phyloP scores from a whole-genome alignment of 1,140 invertebrate genomes.

The Hydropsyche tenuis region DNA sequence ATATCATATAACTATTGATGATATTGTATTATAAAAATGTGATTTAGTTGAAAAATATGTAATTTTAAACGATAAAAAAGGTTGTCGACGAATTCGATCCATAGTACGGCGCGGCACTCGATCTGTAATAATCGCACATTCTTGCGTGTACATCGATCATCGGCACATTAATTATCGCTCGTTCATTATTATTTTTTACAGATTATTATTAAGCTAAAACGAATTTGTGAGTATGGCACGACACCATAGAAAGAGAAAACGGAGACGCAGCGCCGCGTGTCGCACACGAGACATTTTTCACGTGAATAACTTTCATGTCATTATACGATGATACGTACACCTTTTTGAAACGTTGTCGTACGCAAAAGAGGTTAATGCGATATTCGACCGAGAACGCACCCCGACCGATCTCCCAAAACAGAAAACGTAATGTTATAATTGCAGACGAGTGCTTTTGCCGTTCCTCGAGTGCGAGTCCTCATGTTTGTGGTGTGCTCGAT shows the following conservation, averaged over 20 bases:
- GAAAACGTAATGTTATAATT: neutral
- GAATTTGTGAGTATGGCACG: slow-evolving; percentile 23
- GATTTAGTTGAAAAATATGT: too few species aligned
- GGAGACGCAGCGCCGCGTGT: neutral
- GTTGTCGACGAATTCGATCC: neutral
- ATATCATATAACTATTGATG: too few species aligned
- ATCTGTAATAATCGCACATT: slow-evolving; percentile 30
- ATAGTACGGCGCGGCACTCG: neutral
- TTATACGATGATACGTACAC: neutral
- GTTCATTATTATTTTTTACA: slow-evolving; percentile 16
- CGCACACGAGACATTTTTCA: neutral
- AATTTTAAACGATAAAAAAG: too few species aligned
- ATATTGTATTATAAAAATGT: too few species aligned
- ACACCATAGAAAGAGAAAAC: slow-evolving; percentile 28
- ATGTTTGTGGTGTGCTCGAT: too few species aligned
- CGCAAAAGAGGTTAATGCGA: slow-evolving; percentile 19
- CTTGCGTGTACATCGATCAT: slow-evolving; percentile 35
- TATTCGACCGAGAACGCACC: slow-evolving; percentile 11
- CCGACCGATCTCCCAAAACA: neutral
- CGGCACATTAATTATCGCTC: slow-evolving; percentile 29
- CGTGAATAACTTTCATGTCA: slow-evolving; percentile 16
- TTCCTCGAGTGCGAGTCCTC: too few species aligned
- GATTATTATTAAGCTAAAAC: neutral
- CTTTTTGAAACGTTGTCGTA: neutral
- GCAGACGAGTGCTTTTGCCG: too few species aligned